These are phyloP conservation scores for Diuraphis noxia DNA, from an alignment of 1,140 invertebrate genomes.

Conservation along the genomic window DNA sequence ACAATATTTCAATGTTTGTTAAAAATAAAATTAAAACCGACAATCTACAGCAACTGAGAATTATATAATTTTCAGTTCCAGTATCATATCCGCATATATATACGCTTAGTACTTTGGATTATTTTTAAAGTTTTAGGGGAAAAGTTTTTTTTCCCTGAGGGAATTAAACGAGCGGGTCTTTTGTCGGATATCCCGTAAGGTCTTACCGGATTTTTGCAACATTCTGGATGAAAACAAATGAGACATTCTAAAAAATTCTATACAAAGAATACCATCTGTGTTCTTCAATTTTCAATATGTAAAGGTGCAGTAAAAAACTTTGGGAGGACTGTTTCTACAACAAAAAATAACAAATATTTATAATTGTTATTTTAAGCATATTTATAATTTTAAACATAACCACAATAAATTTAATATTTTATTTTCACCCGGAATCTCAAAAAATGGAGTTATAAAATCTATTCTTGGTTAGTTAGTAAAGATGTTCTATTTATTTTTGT, in stretches of 20 bases:
- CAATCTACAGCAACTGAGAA: neutral
- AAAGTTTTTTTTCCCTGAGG: neutral
- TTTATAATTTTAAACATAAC: neutral
- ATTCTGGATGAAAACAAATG: neutral
- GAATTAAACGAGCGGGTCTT: neutral
- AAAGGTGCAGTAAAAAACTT: neutral
- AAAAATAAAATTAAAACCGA: neutral
- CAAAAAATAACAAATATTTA: neutral
- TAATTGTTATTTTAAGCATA: neutral
- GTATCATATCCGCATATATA: too few relatives aligned
- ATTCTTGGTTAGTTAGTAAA: too few relatives aligned
- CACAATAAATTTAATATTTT: neutral
- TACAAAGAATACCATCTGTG: neutral
- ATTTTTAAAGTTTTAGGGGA: neutral
- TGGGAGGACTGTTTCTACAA: neutral
- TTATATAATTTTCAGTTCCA: too few relatives aligned
- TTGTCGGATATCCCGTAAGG: neutral
- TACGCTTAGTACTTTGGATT: neutral
- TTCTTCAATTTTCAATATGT: neutral
- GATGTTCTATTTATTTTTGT: too few relatives aligned
- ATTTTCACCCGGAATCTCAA: neutral
- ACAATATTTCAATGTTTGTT: neutral
- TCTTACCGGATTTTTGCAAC: neutral
- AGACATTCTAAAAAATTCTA: neutral
- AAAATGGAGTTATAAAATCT: neutral